These are phyloP conservation scores for Tetanocera ferruginea DNA, from an alignment of 2,888 invertebrate genomes.

Conservation along the genomic window DNA sequence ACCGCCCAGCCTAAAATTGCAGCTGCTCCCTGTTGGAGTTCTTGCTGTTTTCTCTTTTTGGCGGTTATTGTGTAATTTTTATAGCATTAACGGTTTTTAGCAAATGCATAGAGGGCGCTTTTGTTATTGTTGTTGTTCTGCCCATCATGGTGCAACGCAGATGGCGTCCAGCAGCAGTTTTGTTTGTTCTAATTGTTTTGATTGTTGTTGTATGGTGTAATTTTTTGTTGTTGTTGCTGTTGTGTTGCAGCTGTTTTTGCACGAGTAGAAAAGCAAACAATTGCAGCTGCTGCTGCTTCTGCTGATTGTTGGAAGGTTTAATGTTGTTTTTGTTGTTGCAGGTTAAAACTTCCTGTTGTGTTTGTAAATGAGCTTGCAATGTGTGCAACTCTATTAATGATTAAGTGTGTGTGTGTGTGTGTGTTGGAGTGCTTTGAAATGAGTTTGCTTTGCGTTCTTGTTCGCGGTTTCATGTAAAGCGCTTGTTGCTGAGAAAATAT, in stretches of 20 bases:
- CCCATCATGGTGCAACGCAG: background rate
- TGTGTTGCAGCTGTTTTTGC: background rate
- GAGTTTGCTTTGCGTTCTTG: constrained; percentile 8
- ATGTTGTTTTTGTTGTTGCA: constrained; percentile 8
- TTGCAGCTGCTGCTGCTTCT: constrained; percentile 2
- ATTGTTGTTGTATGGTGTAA: background rate
- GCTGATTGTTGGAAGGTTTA: background rate
- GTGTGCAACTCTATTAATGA: background rate
- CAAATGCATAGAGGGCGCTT: no score
- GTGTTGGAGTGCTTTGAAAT: background rate
- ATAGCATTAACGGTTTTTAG: background rate
- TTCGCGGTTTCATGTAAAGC: background rate
- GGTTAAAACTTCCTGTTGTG: constrained; percentile 27
- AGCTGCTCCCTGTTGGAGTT: background rate
- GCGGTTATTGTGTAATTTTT: background rate
- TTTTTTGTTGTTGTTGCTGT: background rate
- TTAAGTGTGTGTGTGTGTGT: background rate
- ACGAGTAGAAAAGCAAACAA: background rate
- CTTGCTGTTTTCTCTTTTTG: background rate
- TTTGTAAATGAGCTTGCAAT: constrained; percentile 17
- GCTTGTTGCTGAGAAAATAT: background rate
- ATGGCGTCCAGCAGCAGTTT: background rate
- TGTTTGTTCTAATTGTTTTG: constrained; percentile 12
- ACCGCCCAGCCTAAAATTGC: no score
- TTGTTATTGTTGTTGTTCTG: background rate